phyloP scores from a whole-genome alignment of 2,888 invertebrate genomes.

The Apamea sordens region DNA sequence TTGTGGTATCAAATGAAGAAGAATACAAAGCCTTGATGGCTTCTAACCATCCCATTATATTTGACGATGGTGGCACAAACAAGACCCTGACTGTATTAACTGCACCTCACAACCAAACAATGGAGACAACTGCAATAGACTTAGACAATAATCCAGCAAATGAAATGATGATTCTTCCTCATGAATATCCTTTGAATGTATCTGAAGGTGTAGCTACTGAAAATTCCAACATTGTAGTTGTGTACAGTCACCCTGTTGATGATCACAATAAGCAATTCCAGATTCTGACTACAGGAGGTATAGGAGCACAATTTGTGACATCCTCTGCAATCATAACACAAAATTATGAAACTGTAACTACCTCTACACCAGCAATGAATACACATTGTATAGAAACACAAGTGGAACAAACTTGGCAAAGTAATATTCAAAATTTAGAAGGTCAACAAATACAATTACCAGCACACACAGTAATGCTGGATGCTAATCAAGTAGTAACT shows the following conservation, averaged over 20 bases:
- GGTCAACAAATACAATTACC: slow-evolving; percentile 68
- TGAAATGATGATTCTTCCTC: slow-evolving; percentile 91
- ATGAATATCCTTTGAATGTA: slow-evolving; percentile 90
- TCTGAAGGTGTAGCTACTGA: slow-evolving; percentile 85
- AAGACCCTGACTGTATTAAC: slow-evolving; percentile 85
- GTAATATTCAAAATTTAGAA: slow-evolving; percentile 71
- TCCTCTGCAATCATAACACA: slow-evolving; percentile 84
- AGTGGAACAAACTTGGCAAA: slow-evolving; percentile 80
- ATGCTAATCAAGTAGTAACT: slow-evolving; percentile 62
- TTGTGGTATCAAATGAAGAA: slow-evolving; percentile 88
- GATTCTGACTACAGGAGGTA: slow-evolving; percentile 82
- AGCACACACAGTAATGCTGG: slow-evolving; percentile 64
- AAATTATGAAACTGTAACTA: slow-evolving; percentile 84
- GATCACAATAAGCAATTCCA: slow-evolving; percentile 90
- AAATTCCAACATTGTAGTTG: slow-evolving; percentile 91
- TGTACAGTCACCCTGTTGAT: slow-evolving; percentile 91
- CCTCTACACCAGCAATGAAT: slow-evolving; percentile 86
- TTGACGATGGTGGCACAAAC: slow-evolving; percentile 81
- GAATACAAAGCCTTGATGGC: slow-evolving; percentile 87
- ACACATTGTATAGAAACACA: slow-evolving; percentile 81
- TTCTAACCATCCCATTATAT: slow-evolving; percentile 86
- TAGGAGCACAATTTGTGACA: slow-evolving; percentile 83
- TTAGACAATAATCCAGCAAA: slow-evolving; percentile 89
- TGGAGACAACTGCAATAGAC: slow-evolving; percentile 79
- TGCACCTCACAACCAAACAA: slow-evolving; percentile 74